Percentiles rank a stretch among this genome's conserved stretches.
Evolutionary conservation across 2,797 vertebrate genomes (phyloP).

Genomic region (Rhinophrynus dorsalis): DNA sequence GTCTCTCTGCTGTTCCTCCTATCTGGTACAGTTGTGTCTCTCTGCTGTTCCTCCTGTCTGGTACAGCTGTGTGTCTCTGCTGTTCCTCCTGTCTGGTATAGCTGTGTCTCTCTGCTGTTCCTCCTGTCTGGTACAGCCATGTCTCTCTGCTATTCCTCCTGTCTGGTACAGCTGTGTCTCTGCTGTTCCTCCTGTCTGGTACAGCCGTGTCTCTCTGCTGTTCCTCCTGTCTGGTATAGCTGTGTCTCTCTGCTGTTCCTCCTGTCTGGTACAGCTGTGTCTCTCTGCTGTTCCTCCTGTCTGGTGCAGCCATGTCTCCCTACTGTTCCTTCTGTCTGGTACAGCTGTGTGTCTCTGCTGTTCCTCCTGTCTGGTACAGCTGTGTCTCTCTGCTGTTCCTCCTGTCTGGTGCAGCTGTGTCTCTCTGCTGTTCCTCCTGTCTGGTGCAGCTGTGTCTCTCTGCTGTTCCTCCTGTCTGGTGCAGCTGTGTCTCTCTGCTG

Average conservation of each 20-base stretch:
- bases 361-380: too few relatives aligned
- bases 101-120: background rate
- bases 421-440: background rate
- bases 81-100: background rate
- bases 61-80: background rate
- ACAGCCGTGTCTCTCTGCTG: background rate
- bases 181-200: background rate
- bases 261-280: too few relatives aligned
- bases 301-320: too few relatives aligned
- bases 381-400: too few relatives aligned
- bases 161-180: background rate
- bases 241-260: too few relatives aligned
- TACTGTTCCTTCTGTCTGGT: too few relatives aligned
- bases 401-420: too few relatives aligned
- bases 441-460: too few relatives aligned
- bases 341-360: too few relatives aligned
- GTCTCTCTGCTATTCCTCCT: too few relatives aligned
- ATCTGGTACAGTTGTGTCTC: background rate
- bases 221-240: background rate
- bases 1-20: background rate
- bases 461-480: background rate
- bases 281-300: too few relatives aligned
- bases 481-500: background rate
- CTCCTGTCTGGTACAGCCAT: too few relatives aligned
- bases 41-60: background rate